Base-by-base conservation (phyloP, 2,888 invertebrate genomes). In the Spilosoma lubricipeda region DNA sequence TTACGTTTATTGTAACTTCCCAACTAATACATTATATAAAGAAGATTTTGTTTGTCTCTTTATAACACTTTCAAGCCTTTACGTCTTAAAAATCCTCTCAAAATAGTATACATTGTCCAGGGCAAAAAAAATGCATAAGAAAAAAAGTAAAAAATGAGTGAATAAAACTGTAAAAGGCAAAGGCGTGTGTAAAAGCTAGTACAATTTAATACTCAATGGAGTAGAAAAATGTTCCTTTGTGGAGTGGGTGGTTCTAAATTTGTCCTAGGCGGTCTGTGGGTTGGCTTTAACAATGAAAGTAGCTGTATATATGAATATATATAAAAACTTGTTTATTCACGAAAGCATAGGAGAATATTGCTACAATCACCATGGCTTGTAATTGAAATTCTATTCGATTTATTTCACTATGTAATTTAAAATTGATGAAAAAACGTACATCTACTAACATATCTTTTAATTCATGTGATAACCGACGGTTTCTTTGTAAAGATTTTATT, bases 161-260 rank as follows among this genome's bases (percentile, higher is more conserved):
- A 23, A 7, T 23, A 52, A 52, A 52, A 23, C 52, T 8, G 8
- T 52, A 23, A 23, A 52, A 48, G 45, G 48, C 15, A 48, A 48
- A 48, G 23, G 23, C 23, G 52, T 20, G 48, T 48, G 48, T 1
- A 20, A 48, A 48, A 20, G 3, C 15, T 48, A 48, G 20, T 77
- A 42, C 75, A 45, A 68, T 70, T 76, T 77, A 80, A 75, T 76
- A 79, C 73, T 82, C 84, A 89, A 85, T 87, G 85, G 85, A 83
- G 86, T 86, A 89, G 88, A 90, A 89, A 88, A 87, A 86, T 82
- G 79, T 75, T 80, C 78, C 82, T 80, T 77, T 82, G 80, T 77
- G 69, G 73, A 79, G 90, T 90, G 88, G 90, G 90, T 86, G 89
- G 90, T 80, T 88, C 89, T 92, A 91, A 86, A 88, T 91, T 88